Evolutionary conservation across 2,113 vertebrate genomes (phyloP), one percentile per base, ranked within the genome.

Genomic region (Mola mola): DNA sequence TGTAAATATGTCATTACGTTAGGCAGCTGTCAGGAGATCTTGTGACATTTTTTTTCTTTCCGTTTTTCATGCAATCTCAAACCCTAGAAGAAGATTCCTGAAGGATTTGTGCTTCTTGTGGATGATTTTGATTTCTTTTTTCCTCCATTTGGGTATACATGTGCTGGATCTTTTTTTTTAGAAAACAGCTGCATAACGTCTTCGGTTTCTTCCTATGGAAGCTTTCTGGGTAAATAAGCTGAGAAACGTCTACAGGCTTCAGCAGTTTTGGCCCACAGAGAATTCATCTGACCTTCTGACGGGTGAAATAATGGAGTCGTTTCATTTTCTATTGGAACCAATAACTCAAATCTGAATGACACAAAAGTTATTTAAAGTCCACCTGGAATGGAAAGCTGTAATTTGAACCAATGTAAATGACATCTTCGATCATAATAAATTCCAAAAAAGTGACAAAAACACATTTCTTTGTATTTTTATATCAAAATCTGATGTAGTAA

Each of bases 1-100:
- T 58, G 67, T 62, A 51, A 36, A 28, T 56, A 46, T 34, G 10
- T 13, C 31, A 34, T 12, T 34, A 34, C 31, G 4, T 34, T 31
- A 34, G n/a, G 31, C 31, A 12, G 31, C 33, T 34, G 12, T 34
- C 33, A 2, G 5, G 33, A n/a, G 3, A 15, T 34, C 12, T n/a
- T 24, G 15, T 2, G 22, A 63, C 62, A 49, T 66, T 15, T 42
- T n/a, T 13, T 16, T 46, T 28, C 43, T 46, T 21, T 46, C 22
- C 25, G 29, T 10, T 47, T 28, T 47, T 28, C 16, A 10, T 0
- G 16, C 9, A 16, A 5, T 31, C 17, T 13, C 31, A 15, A 20
- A 21, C 6, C 29, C 19, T 29, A 34, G 29, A 34, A 22, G 47
- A 7, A 33, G 49, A n/a, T 8, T 51, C 11, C 29, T 51, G 48